Evolutionary conservation across 2,113 vertebrate genomes (phyloP).

Genomic region (Anhinga rufa): DNA sequence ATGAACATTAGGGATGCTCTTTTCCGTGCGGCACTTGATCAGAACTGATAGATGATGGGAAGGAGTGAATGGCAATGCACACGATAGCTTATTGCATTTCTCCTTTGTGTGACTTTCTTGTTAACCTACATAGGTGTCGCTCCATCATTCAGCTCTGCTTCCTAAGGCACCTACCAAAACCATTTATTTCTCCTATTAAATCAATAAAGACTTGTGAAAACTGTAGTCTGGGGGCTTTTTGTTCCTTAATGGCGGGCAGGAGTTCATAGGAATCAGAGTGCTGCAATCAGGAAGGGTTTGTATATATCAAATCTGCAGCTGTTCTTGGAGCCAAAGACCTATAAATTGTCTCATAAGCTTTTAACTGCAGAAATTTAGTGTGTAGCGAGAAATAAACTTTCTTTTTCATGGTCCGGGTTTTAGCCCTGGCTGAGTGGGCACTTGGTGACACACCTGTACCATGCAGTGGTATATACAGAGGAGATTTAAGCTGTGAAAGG

Average conservation of each 20-base stretch:
- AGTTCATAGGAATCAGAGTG: not conserved
- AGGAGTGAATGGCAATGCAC: not conserved
- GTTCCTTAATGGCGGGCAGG: not conserved
- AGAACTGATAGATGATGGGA: not conserved
- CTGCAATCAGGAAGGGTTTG: not conserved
- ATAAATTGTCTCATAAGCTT: not conserved
- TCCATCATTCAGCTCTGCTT: not conserved
- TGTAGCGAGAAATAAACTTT: not conserved
- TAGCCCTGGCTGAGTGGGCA: not conserved
- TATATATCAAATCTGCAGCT: not conserved
- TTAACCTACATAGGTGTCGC: not conserved
- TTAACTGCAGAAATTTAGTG: not conserved
- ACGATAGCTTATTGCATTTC: not conserved
- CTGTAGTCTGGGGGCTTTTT: not conserved
- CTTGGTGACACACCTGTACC: not conserved
- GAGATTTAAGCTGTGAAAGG: not conserved
- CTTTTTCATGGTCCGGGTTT: not conserved
- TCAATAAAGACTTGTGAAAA: not conserved
- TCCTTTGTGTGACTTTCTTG: not conserved
- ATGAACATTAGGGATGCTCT: not conserved
- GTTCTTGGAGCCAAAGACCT: not conserved
- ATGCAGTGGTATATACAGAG: not conserved
- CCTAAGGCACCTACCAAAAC: not conserved
- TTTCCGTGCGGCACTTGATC: not conserved
- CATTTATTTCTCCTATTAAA: not conserved